phyloP scores from a whole-genome alignment of 2,888 invertebrate species.

The Drosophila fulvimacula region DNA sequence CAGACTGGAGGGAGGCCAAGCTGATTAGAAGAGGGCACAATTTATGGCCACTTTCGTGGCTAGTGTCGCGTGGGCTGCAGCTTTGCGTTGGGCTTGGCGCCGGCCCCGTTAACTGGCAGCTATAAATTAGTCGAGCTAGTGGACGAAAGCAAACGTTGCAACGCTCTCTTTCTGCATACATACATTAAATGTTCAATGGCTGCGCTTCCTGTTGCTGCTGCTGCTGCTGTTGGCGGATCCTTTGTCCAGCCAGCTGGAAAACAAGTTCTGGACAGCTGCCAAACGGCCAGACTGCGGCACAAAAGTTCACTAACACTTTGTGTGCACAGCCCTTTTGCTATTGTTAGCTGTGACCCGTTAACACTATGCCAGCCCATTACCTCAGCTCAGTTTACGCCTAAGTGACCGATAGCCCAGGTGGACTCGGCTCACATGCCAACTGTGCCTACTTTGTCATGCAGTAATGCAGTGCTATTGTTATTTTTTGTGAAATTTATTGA shows the following conservation, averaged over 20 bases:
- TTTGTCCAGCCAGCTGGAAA: constrained; percentile 31
- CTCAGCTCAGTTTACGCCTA: constrained; percentile 27
- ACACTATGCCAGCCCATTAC: constrained; percentile 35
- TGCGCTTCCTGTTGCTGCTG: constrained; percentile 70
- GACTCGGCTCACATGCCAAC: not conserved
- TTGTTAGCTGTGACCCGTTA: constrained; percentile 50
- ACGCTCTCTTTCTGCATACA: constrained; percentile 56
- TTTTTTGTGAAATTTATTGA: not conserved
- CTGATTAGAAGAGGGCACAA: constrained; percentile 56
- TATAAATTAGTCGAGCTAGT: constrained; percentile 31
- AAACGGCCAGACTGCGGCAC: constrained; percentile 17
- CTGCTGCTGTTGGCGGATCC: constrained; percentile 39
- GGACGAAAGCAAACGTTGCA: constrained; percentile 14
- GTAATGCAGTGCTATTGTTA: not conserved
- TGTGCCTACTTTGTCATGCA: not conserved
- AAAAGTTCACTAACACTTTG: constrained; percentile 55
- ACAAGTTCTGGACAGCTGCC: constrained; percentile 56
- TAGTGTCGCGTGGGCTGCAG: constrained; percentile 14
- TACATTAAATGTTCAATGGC: constrained; percentile 76
- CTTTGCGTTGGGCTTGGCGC: constrained; percentile 8
- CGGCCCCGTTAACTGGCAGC: constrained; percentile 19
- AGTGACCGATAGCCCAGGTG: constrained; percentile 23
- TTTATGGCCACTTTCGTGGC: constrained; percentile 50
- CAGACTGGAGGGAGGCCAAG: constrained; percentile 7
- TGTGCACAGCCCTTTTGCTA: constrained; percentile 6